Conservation (phyloP, 2,113 vertebrate genomes). For the Columba janthina region DNA sequence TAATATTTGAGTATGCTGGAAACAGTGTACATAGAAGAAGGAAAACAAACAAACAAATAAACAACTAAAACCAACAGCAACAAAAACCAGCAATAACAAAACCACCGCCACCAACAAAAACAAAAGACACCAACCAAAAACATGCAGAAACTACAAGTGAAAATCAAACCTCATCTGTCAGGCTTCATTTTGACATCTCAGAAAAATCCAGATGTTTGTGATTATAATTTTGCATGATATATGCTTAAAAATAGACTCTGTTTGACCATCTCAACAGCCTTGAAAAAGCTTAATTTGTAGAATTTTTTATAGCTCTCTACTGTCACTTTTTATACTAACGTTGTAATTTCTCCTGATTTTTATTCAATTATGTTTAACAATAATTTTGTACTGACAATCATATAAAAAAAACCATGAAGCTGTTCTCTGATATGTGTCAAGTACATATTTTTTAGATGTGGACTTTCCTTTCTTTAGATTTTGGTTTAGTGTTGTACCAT, state of each 20-base stretch:
- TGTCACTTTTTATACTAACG: neutral
- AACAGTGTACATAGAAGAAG: neutral
- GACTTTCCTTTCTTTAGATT: neutral
- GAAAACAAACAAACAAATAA: neutral
- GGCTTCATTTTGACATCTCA: conserved; percentile 21
- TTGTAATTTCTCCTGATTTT: neutral
- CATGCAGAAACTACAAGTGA: neutral
- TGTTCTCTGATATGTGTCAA: neutral
- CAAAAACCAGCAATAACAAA: too few relatives aligned
- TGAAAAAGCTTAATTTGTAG: neutral
- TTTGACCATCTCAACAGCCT: neutral
- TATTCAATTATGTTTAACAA: neutral
- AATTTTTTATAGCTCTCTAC: neutral
- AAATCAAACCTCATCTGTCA: conserved; percentile 20
- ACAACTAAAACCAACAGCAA: neutral
- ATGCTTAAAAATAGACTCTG: neutral
- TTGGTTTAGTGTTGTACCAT: neutral
- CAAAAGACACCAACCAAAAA: too few relatives aligned
- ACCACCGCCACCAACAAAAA: too few relatives aligned
- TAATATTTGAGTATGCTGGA: neutral
- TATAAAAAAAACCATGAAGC: neutral
- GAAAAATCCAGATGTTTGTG: neutral
- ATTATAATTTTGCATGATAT: conserved; percentile 34
- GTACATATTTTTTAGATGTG: neutral
- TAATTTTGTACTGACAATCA: neutral